Conservation (phyloP, 2,113 vertebrate genomes). For the Electrona antarctica region DNA sequence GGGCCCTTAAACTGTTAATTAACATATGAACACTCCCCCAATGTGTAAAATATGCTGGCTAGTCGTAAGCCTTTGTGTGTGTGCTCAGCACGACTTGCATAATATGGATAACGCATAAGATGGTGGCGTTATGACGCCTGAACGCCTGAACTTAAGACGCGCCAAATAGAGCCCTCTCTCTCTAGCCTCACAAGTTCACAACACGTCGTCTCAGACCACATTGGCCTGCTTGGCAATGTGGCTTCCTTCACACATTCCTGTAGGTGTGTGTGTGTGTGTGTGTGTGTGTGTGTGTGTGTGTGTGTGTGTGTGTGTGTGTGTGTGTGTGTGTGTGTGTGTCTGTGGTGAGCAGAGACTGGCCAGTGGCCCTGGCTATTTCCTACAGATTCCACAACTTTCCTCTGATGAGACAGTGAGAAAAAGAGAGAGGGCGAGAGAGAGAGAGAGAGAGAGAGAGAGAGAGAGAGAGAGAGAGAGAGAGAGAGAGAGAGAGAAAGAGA, state of each 20-base stretch:
- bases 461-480: not conserved
- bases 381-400: slow-evolving; percentile 66
- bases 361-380: slow-evolving; percentile 62
- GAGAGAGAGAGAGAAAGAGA: not conserved
- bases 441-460: not conserved
- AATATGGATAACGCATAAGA: too few relatives aligned
- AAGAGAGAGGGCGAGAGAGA: not conserved
- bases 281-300: slow-evolving; percentile 22
- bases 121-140: too few relatives aligned
- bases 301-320: slow-evolving; percentile 22
- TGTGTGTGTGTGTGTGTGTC: slow-evolving; percentile 5
- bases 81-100: too few relatives aligned
- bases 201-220: slow-evolving; percentile 19
- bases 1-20: too few relatives aligned
- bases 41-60: too few relatives aligned
- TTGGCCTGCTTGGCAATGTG: slow-evolving; percentile 10
- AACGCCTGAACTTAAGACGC: too few relatives aligned
- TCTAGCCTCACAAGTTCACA: slow-evolving; percentile 15
- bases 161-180: not conserved
- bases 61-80: too few relatives aligned
- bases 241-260: slow-evolving; percentile 66
- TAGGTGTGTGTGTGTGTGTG: not conserved
- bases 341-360: slow-evolving; percentile 38
- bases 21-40: too few relatives aligned
- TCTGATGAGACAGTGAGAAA: slow-evolving; percentile 22